Percentiles rank a stretch among this genome's conserved stretches.
Conservation (phyloP, 2,888 invertebrate genomes). For the Leucoptera coffeella region DNA sequence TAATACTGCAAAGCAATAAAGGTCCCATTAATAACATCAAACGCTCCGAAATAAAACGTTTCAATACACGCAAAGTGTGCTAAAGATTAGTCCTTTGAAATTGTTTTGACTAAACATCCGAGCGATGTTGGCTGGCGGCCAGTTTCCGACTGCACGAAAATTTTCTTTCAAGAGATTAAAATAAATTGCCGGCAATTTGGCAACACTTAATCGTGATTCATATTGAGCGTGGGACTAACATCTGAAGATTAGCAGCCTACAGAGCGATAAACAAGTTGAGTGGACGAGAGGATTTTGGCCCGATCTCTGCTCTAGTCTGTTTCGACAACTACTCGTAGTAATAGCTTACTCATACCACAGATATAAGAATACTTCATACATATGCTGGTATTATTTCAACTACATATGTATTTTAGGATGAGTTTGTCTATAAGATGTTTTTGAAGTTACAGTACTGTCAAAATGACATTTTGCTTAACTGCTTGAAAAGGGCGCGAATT, state of each 20-base stretch:
- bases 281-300: too few relatives aligned
- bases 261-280: conserved; percentile 19
- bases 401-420: too few relatives aligned
- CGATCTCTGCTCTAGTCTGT: too few relatives aligned
- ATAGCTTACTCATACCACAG: too few relatives aligned
- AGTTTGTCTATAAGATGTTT: too few relatives aligned
- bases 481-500: too few relatives aligned
- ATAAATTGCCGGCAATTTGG: conserved; percentile 52
- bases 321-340: not conserved
- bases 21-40: too few relatives aligned
- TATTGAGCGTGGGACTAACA: conserved; percentile 37
- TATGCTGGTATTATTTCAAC: too few relatives aligned
- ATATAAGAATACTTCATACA: too few relatives aligned
- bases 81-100: conserved; percentile 44
- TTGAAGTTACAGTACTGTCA: too few relatives aligned
- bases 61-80: conserved; percentile 33
- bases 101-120: conserved; percentile 50
- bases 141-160: conserved; percentile 49
- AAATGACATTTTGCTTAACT: too few relatives aligned
- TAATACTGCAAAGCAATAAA: conserved; percentile 88
- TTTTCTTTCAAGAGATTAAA: conserved; percentile 47
- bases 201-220: conserved; percentile 53
- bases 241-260: conserved; percentile 33
- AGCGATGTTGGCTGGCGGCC: conserved; percentile 36
- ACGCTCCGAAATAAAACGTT: conserved; percentile 22